Conservation (phyloP, 2,113 vertebrate species). For the Oreochromis spilurus region DNA sequence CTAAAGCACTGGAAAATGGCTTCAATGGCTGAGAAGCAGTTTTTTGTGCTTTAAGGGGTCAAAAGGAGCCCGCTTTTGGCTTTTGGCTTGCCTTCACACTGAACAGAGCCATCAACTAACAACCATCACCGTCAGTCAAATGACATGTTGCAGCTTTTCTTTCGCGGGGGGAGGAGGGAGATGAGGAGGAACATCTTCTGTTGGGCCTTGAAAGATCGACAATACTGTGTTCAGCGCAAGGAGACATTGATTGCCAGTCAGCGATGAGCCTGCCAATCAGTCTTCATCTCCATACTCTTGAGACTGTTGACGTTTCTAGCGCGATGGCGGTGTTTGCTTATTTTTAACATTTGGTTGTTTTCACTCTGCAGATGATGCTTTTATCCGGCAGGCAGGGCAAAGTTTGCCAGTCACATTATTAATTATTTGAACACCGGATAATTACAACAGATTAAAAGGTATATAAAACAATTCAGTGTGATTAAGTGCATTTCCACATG, state of each 20-base stretch:
- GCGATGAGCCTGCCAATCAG: constrained; percentile 8
- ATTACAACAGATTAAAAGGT: constrained; percentile 20
- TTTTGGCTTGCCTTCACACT: background rate
- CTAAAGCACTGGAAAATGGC: constrained; percentile 14
- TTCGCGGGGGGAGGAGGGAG: background rate
- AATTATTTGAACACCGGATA: constrained; percentile 7
- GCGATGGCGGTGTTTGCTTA: background rate
- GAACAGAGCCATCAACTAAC: background rate
- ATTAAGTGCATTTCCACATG: constrained; percentile 1
- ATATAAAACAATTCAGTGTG: background rate
- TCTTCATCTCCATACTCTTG: constrained; percentile 6
- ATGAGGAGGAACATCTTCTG: background rate
- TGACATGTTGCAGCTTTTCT: background rate
- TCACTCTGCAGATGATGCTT: background rate
- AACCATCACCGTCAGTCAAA: background rate
- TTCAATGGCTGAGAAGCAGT: background rate
- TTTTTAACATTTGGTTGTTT: background rate
- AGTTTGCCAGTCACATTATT: background rate
- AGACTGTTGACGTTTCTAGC: background rate
- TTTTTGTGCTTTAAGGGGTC: background rate
- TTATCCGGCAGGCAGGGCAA: background rate
- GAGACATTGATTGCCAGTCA: constrained; percentile 1
- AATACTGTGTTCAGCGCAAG: background rate
- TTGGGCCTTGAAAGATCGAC: background rate
- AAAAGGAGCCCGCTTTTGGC: background rate